Base-by-base conservation (phyloP, 92 coral and sea anemone genomes). In the Umimayanthus chanpuru region DNA sequence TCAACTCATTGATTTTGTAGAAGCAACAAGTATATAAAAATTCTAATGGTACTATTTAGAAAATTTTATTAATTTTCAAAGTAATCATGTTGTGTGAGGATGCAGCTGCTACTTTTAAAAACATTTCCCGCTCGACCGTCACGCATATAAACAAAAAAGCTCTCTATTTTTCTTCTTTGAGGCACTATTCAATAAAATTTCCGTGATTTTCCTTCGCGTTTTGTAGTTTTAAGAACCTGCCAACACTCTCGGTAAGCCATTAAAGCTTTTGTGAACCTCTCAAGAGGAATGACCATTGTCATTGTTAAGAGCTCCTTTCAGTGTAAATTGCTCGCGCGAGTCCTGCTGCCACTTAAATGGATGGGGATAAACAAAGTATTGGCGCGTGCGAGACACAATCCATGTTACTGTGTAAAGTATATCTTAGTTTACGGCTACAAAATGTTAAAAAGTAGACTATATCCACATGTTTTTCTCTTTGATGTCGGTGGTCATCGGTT, bases 31-130 rank as follows among this genome's bases (percentile, higher is more conserved):
- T 74, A 90, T 88, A 90, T 85, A 95, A 85, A 91, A 89, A 79
- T 73, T 90, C 81, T 92, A 95, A 95, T 93, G 88, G 94, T 88
- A 85, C 94, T 93, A 93, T 95, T 95, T 92, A 89, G 96, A 91
- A 90, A 81, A 85, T 90, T 92, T 93, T 67, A 92, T 95, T 95
- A 95, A 90, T 93, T 88, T 32, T 88, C 88, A 85, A 90, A 85
- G 88, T 94, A 88, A 94, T 94, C 94, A 93, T 74, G 39, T 68
- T 71, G 85, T 75, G 88, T 79, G 70, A 88, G 82, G 65, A 55
- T 39, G 85, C 91, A 89, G 91, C 94, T 89, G 92, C 83, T 81
- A 56, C 53, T 43, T 80, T 38, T 47, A 40, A 70, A 88, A 70
- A 58, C 44, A 83, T 30, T 49, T 73, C 88, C 44, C 81, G 79